Percentiles rank a stretch among this genome's conserved stretches.
Evolutionary conservation across 35 echinoderm and acorn worm genomes (phyloP).

Genomic region (Ophioderma brevispina): DNA sequence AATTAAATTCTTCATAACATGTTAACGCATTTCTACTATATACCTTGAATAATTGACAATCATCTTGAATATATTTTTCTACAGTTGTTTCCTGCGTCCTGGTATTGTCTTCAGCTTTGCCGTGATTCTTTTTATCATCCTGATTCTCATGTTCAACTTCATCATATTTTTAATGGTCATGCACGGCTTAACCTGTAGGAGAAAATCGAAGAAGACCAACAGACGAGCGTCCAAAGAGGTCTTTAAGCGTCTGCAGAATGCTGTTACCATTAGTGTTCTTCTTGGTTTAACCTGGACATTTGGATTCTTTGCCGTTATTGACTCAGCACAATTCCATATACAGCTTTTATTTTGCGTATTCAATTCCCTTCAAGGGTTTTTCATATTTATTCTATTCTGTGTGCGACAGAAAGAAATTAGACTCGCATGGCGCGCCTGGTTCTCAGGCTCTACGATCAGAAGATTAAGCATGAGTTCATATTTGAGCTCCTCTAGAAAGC

Average conservation of each 20-base stretch:
- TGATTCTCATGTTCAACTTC: slow-evolving; percentile 56
- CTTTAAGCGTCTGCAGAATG: slow-evolving; percentile 47
- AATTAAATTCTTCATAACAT: too few species aligned
- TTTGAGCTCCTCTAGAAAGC: background rate
- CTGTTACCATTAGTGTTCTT: slow-evolving; percentile 44
- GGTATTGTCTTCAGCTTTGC: slow-evolving; percentile 15
- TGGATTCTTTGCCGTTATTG: slow-evolving; percentile 40
- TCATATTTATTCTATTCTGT: slow-evolving; percentile 70
- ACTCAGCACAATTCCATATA: slow-evolving; percentile 18
- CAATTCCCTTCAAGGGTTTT: slow-evolving; percentile 70
- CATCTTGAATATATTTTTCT: too few species aligned
- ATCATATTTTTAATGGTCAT: slow-evolving; percentile 54
- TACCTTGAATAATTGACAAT: too few species aligned
- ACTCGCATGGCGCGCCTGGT: background rate
- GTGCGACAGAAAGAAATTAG: slow-evolving; percentile 41
- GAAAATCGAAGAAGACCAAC: background rate
- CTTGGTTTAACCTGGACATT: slow-evolving; percentile 66
- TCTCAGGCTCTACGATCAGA: background rate
- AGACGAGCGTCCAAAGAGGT: background rate
- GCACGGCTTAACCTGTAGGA: slow-evolving; percentile 24
- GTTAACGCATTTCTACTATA: too few species aligned
- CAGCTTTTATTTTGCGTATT: slow-evolving; percentile 62
- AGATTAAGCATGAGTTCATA: background rate
- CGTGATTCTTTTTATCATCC: slow-evolving; percentile 31
- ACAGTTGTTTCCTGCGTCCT: slow-evolving; percentile 37